phyloP scores from a whole-genome alignment of 2,113 vertebrate genomes.

The Blennius ocellaris region DNA sequence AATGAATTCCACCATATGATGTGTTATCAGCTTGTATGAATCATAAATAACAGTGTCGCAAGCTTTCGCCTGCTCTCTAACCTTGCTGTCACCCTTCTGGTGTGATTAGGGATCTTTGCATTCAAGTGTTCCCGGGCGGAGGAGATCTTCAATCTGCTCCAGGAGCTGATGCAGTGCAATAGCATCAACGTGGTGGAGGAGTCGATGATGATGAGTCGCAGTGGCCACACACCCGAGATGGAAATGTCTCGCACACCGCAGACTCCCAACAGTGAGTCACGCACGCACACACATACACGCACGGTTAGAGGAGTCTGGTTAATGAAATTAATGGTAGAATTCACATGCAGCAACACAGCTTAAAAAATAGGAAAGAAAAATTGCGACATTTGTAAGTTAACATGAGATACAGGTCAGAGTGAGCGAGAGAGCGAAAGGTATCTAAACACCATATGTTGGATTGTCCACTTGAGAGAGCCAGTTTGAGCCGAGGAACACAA shows the following conservation, averaged over 20 bases:
- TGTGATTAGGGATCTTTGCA: constrained; percentile 93
- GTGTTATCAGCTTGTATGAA: neutral
- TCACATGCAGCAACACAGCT: constrained; percentile 24
- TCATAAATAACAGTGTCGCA: neutral
- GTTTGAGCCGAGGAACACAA: neutral
- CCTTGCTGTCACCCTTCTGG: neutral
- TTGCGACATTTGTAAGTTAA: constrained; percentile 1
- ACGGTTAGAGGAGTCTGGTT: constrained; percentile 4
- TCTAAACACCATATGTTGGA: constrained; percentile 15
- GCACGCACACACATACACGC: constrained; percentile 16
- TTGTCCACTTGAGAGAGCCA: neutral
- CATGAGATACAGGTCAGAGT: constrained; percentile 24
- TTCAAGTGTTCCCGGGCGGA: constrained; percentile 98
- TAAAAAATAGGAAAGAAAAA: constrained; percentile 3
- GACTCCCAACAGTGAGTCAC: constrained; percentile 88
- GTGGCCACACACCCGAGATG: constrained; percentile 87
- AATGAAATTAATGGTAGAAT: constrained; percentile 40
- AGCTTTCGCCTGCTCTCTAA: neutral
- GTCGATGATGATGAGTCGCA: constrained; percentile 90
- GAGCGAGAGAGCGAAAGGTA: constrained; percentile 10
- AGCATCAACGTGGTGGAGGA: constrained; percentile 98
- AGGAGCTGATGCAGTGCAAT: constrained; percentile 99
- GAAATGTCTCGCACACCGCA: constrained; percentile 89
- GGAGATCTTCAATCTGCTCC: constrained; percentile 97
- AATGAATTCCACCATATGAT: neutral